These are phyloP conservation scores for Typhlichthys eigenmanni DNA, from an alignment of 2,797 vertebrate species.

Conservation along the genomic window DNA sequence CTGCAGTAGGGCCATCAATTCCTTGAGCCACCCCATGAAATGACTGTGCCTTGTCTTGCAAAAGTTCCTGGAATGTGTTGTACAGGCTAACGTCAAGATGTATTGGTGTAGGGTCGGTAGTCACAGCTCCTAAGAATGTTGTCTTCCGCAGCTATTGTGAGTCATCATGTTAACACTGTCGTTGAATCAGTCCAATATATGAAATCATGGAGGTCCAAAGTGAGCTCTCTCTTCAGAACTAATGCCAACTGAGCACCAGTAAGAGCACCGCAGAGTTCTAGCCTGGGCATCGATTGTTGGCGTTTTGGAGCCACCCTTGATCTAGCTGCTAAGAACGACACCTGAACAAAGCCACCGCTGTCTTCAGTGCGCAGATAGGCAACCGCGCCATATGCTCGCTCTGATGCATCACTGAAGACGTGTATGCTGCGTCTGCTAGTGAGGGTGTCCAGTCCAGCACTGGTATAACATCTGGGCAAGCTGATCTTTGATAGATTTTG, in stretches of 20 bases:
- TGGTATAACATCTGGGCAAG: background rate
- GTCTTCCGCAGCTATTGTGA: too few relatives aligned
- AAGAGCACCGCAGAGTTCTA: conserved; percentile 9
- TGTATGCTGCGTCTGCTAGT: background rate
- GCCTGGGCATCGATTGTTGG: background rate
- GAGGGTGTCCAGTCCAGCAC: too few relatives aligned
- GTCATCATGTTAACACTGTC: background rate
- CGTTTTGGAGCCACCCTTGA: conserved; percentile 10
- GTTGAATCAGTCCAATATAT: conserved; percentile 16
- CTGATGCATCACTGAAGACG: conserved; percentile 5
- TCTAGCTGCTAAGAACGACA: conserved; percentile 3
- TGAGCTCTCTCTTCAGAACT: background rate
- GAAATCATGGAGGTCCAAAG: background rate
- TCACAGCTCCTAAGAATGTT: too few relatives aligned
- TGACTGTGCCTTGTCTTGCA: too few relatives aligned
- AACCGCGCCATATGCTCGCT: conserved; percentile 2
- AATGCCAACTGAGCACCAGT: conserved; percentile 6
- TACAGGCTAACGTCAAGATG: too few relatives aligned
- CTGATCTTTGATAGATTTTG: background rate
- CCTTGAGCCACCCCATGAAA: too few relatives aligned
- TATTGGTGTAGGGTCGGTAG: too few relatives aligned
- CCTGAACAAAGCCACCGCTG: background rate
- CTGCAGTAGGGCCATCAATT: too few relatives aligned
- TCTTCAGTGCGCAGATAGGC: background rate
- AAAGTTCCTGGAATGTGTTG: too few relatives aligned